Conservation (phyloP, 2,888 invertebrate genomes). For the Stenodera caucasica region DNA sequence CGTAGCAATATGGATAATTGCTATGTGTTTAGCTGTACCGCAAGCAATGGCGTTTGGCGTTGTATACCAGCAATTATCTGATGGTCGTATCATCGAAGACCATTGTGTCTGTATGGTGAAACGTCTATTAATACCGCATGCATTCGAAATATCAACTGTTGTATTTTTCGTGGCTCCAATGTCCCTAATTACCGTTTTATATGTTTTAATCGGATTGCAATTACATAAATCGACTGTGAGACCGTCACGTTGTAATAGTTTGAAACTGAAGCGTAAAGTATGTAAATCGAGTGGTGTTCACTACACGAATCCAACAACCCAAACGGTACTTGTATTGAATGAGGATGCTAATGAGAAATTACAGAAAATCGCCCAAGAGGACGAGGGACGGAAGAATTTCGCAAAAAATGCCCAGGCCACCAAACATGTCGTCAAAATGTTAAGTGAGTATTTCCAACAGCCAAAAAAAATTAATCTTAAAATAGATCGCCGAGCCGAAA, state of each 20-base stretch:
- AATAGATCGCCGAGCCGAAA: too few relatives aligned
- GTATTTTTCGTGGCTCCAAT: constrained; percentile 86
- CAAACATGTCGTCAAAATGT: constrained; percentile 76
- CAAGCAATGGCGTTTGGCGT: constrained; percentile 60
- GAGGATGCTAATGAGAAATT: constrained; percentile 45
- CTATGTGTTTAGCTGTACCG: constrained; percentile 72
- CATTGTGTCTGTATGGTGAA: constrained; percentile 58
- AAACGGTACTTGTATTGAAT: constrained; percentile 37
- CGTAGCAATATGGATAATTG: constrained; percentile 76
- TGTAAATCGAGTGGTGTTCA: constrained; percentile 38
- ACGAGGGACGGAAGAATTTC: constrained; percentile 34
- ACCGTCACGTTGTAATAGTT: constrained; percentile 48
- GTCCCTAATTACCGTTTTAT: constrained; percentile 81
- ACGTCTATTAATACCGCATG: constrained; percentile 65
- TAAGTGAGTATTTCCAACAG: constrained; percentile 78
- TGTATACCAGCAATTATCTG: constrained; percentile 22
- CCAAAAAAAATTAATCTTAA: too few relatives aligned
- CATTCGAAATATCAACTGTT: constrained; percentile 78
- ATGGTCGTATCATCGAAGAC: constrained; percentile 40
- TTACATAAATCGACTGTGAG: constrained; percentile 67
- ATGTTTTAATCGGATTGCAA: constrained; percentile 74
- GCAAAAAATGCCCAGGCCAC: too few relatives aligned
- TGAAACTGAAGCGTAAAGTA: constrained; percentile 48
- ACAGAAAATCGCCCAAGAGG: constrained; percentile 27
- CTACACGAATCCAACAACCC: constrained; percentile 33